Evolutionary conservation across 2,113 vertebrate species (phyloP).

Genomic region (Cryptotis parvus): DNA sequence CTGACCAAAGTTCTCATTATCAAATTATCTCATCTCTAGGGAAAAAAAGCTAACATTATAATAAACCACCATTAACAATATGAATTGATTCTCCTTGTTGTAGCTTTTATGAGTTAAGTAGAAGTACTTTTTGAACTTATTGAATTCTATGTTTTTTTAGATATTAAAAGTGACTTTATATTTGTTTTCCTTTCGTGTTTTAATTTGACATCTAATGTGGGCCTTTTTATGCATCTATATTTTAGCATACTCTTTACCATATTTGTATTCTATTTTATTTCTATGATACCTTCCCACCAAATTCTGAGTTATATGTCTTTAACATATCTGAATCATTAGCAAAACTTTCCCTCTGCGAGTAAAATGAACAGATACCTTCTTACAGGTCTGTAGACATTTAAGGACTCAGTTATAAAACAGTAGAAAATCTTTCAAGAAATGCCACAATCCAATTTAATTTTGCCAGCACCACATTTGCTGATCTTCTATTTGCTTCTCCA

Average conservation of each 20-base stretch:
- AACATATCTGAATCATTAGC: not conserved
- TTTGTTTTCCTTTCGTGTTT: not conserved
- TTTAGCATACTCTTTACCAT: not conserved
- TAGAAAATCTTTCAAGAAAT: not conserved
- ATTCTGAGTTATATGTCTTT: not conserved
- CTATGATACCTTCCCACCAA: not conserved
- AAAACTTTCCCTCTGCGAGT: constrained; percentile 1
- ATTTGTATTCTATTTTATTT: not conserved
- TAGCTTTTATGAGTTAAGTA: not conserved
- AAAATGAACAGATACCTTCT: constrained; percentile 22
- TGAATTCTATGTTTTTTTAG: not conserved
- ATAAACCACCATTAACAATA: not conserved
- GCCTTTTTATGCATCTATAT: not conserved
- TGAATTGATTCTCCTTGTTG: not conserved
- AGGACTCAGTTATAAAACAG: not conserved
- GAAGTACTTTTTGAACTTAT: not conserved
- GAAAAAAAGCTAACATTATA: not conserved
- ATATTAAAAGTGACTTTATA: not conserved
- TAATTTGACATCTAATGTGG: not conserved
- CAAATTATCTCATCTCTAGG: constrained; percentile 18
- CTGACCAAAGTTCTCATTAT: not conserved
- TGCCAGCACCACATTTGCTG: too few species aligned
- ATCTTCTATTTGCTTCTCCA: too few species aligned
- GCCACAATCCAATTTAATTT: not conserved
- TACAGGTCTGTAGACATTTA: not conserved